Conservation (phyloP, 2,113 vertebrate species). For the Tragelaphus scriptus region DNA sequence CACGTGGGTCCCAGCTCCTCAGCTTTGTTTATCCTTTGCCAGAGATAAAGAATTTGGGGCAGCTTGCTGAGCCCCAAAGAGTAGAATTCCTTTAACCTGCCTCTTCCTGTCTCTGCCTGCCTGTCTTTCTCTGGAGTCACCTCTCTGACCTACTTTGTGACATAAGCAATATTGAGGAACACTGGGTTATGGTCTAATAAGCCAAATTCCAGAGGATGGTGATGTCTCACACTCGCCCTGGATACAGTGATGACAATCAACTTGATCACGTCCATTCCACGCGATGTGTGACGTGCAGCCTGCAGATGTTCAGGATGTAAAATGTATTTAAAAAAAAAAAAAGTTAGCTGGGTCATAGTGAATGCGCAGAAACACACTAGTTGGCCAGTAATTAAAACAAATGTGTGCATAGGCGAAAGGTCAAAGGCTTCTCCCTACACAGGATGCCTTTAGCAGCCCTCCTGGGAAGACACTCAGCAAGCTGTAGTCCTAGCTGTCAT, state of each 20-base stretch:
- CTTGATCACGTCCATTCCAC: not conserved
- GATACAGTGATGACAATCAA: not conserved
- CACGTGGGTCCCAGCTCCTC: not conserved
- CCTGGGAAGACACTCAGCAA: not conserved
- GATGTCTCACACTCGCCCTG: not conserved
- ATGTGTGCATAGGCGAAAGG: not conserved
- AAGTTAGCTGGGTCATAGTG: not conserved
- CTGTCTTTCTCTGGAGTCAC: not conserved
- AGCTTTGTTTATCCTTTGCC: not conserved
- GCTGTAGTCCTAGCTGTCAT: not conserved
- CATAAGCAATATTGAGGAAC: not conserved
- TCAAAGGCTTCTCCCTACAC: not conserved
- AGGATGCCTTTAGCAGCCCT: not conserved
- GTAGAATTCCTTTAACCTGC: not conserved
- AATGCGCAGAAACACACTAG: not conserved
- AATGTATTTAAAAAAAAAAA: not conserved
- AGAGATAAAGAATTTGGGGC: not conserved
- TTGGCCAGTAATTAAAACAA: not conserved
- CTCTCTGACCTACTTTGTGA: not conserved
- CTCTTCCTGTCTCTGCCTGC: not conserved
- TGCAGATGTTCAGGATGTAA: not conserved
- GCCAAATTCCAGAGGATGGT: not conserved
- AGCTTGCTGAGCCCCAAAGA: not conserved
- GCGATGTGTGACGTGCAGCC: not conserved
- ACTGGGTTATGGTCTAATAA: not conserved